A percentile compares a stretch with the other conserved stretches of the same genome.
These are phyloP conservation scores for Ophion obscuratus DNA, from an alignment of 2,888 invertebrate species.

Conservation along the genomic window DNA sequence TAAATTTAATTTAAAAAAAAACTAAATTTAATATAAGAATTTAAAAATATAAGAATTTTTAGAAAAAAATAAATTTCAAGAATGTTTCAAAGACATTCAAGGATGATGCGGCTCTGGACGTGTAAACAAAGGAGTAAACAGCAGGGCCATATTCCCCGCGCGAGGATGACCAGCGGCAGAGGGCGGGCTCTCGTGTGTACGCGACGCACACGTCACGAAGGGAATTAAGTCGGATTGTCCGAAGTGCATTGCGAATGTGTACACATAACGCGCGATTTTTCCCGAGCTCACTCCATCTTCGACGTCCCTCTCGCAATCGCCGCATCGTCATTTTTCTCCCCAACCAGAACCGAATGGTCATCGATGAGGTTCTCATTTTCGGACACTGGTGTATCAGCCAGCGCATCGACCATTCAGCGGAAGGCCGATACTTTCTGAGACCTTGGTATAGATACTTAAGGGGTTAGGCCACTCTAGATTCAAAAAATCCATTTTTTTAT, in stretches of 20 bases:
- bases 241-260: constrained; percentile 46
- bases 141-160: neutral
- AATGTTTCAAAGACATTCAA: neutral
- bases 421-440: too few species aligned
- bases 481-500: too few species aligned
- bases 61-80: too few species aligned
- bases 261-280: constrained; percentile 50
- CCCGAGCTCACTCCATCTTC: constrained; percentile 20
- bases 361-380: constrained; percentile 64
- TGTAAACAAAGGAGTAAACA: constrained; percentile 28
- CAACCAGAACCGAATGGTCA: constrained; percentile 53
- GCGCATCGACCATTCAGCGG: too few species aligned
- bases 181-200: neutral
- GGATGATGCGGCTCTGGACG: neutral
- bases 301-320: constrained; percentile 36
- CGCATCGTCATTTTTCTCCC: constrained; percentile 47
- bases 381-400: neutral
- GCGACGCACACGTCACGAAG: constrained; percentile 8
- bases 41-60: too few species aligned
- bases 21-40: too few species aligned
- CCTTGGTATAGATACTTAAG: too few species aligned
- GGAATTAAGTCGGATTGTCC: constrained; percentile 28
- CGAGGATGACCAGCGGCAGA: constrained; percentile 38
- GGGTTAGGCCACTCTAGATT: too few species aligned
- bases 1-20: too few species aligned